These are phyloP conservation scores for Pachydiplax longipennis DNA, from an alignment of 2,888 invertebrate genomes.

Conservation along the genomic window DNA sequence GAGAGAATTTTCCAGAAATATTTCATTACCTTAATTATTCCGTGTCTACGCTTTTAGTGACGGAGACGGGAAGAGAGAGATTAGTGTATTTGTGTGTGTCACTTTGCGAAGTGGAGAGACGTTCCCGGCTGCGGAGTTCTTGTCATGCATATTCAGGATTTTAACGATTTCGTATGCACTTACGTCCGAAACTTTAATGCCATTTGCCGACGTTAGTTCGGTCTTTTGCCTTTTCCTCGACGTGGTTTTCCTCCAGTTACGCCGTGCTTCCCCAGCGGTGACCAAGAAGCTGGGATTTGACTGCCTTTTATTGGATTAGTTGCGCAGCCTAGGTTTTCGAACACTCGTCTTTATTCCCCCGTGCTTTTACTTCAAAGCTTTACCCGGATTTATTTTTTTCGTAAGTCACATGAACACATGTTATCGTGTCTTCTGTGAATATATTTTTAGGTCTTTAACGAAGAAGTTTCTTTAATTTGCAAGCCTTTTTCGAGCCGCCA, in stretches of 20 bases:
- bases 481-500: neutral
- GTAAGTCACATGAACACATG: too few relatives aligned
- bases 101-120: neutral
- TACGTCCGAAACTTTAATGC: conserved; percentile 5
- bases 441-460: neutral
- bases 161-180: conserved; percentile 31
- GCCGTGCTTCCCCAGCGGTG: neutral
- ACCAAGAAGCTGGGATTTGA: too few relatives aligned
- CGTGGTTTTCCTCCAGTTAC: neutral
- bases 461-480: neutral
- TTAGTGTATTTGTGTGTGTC: too few relatives aligned
- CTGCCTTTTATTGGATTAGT: too few relatives aligned
- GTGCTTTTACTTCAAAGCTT: too few relatives aligned
- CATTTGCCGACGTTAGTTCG: neutral
- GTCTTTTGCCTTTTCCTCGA: neutral
- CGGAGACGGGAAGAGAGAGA: neutral
- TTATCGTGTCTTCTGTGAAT: neutral
- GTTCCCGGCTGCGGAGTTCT: neutral
- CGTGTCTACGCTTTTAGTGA: too few relatives aligned
- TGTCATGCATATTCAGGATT: conserved; percentile 38
- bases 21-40: too few relatives aligned
- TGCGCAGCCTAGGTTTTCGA: too few relatives aligned
- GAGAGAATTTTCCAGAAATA: too few relatives aligned
- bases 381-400: too few relatives aligned
- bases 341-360: too few relatives aligned